Percentiles rank a stretch among this genome's conserved stretches.
These are phyloP conservation scores for Timandra comae DNA, from an alignment of 2,888 invertebrate species.

Conservation along the genomic window DNA sequence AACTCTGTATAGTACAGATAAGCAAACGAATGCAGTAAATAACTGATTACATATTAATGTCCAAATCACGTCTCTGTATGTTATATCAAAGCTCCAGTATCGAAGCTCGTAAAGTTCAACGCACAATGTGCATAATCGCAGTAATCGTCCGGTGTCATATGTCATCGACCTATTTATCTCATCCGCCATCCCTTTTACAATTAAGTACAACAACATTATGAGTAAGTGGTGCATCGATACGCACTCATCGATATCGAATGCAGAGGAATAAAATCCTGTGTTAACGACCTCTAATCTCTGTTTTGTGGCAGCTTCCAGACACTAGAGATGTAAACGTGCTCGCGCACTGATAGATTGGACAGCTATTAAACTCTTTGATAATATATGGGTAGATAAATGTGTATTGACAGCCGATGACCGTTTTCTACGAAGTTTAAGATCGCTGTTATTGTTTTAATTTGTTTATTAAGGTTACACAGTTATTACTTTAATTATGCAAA, in stretches of 20 bases:
- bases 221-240: slow-evolving; percentile 72
- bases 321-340: slow-evolving; percentile 52
- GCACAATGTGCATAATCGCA: slow-evolving; percentile 76
- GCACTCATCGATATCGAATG: slow-evolving; percentile 62
- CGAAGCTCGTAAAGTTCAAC: slow-evolving; percentile 69
- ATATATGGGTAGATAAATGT: slow-evolving; percentile 15
- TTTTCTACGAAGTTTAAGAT: too few relatives aligned
- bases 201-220: slow-evolving; percentile 72
- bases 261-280: slow-evolving; percentile 76
- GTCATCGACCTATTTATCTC: slow-evolving; percentile 76
- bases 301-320: slow-evolving; percentile 68
- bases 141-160: slow-evolving; percentile 72
- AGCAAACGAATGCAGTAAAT: not conserved
- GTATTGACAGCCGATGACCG: slow-evolving; percentile 16
- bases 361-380: slow-evolving; percentile 24
- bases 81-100: slow-evolving; percentile 52
- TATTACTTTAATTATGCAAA: too few relatives aligned
- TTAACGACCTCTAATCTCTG: slow-evolving; percentile 76
- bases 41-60: slow-evolving; percentile 9
- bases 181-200: slow-evolving; percentile 77
- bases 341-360: slow-evolving; percentile 47
- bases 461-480: too few relatives aligned
- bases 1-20: slow-evolving; percentile 1
- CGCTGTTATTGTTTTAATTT: too few relatives aligned
- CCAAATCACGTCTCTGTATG: slow-evolving; percentile 21